Percentiles rank a stretch among this genome's conserved stretches.
These are phyloP conservation scores for Drosophila paulistorum DNA, from an alignment of 1,140 invertebrate genomes.

Conservation along the genomic window DNA sequence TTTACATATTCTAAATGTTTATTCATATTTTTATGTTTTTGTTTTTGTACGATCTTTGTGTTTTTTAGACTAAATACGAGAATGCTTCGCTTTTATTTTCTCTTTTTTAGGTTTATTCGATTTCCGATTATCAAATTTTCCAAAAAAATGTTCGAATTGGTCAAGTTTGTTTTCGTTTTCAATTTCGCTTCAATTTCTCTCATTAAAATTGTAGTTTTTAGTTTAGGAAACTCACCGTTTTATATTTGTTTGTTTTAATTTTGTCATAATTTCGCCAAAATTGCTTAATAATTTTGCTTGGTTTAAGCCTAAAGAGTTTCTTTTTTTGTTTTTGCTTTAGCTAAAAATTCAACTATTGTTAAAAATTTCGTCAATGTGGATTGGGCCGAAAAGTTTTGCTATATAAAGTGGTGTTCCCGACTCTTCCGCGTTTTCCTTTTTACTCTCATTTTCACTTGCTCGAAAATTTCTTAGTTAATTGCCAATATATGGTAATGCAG, in stretches of 20 bases:
- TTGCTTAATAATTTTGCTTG: slow-evolving; percentile 54
- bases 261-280: slow-evolving; percentile 71
- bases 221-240: slow-evolving; percentile 82
- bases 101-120: slow-evolving; percentile 1
- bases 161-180: slow-evolving; percentile 36
- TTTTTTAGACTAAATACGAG: slow-evolving; percentile 42
- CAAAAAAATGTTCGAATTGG: slow-evolving; percentile 33
- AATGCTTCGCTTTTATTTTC: slow-evolving; percentile 28
- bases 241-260: slow-evolving; percentile 60
- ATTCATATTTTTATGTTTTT: slow-evolving; percentile 4
- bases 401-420: slow-evolving; percentile 23
- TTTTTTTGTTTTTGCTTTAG: slow-evolving; percentile 72
- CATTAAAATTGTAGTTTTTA: slow-evolving; percentile 42
- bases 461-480: slow-evolving; percentile 7
- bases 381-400: slow-evolving; percentile 73
- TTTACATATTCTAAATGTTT: slow-evolving; percentile 19
- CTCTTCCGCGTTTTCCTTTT: slow-evolving; percentile 17
- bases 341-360: slow-evolving; percentile 81
- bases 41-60: slow-evolving; percentile 55
- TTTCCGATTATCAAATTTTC: neutral
- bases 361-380: slow-evolving; percentile 65
- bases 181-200: slow-evolving; percentile 41
- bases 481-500: slow-evolving; percentile 1
- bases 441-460: slow-evolving; percentile 5
- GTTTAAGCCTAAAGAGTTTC: slow-evolving; percentile 56